Evolutionary conservation across 2,113 vertebrate genomes (phyloP), one percentile per base, ranked within the genome.

Genomic region (Neopipo cinnamomea): DNA sequence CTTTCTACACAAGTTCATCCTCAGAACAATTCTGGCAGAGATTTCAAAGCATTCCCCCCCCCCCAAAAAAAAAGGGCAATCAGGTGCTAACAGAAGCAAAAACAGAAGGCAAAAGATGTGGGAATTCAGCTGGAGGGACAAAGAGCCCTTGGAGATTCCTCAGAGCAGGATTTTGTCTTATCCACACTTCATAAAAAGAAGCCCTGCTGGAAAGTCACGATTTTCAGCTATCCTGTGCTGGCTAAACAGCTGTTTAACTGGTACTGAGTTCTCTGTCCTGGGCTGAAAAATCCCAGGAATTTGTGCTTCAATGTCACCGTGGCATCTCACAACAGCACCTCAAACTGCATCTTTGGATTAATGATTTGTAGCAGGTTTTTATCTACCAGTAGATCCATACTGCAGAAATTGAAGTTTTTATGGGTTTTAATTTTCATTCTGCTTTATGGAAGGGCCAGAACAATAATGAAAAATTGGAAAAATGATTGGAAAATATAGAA

Each of bases 391-490:
- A 76, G 77, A 91, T 88, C 81, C 88, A 37, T 17, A 33, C 33
- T 10, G 39, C 65, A 78, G 92, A 52, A 72, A 94, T 23, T 10
- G 74, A 79, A 91, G 55, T 3, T 63, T 93, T 97, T 82, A 91
- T 75, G 93, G 30, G 61, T n/a, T 88, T 82, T 94, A 78, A 97
- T 96, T 94, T 91, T 61, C 90, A 61, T 85, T 70, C 31, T 56
- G 65, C 74, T 89, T 96, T 75, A 82, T 56, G 47, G 81, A 37
- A 78, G 74, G 95, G 84, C 63, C 78, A 68, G 87, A 95, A 93
- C 76, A 85, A 74, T 88, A 63, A 75, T 65, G 78, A 68, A 91
- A 95, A 89, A 93, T 56, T 59, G 85, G 61, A 44, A 91, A 95
- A 90, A 71, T 61, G 14, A 95, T 42, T 80, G 92, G 44, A 88